Conservation (phyloP, 2,113 vertebrate genomes). For the Megaceryle maxima region DNA sequence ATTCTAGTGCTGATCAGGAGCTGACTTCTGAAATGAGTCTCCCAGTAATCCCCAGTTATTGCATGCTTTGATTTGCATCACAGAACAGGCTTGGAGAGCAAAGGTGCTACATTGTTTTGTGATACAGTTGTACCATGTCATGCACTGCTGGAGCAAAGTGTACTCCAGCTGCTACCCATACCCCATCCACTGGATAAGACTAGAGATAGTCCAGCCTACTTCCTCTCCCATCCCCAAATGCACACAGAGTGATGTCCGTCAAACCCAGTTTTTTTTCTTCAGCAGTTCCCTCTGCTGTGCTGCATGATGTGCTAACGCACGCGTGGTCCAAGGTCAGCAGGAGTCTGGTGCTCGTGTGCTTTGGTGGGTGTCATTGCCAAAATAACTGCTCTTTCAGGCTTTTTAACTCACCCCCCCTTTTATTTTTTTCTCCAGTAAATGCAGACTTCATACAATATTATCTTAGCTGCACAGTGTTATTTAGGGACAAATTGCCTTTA, state of each 20-base stretch:
- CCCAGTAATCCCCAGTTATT: neutral
- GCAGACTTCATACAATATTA: neutral
- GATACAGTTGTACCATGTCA: neutral
- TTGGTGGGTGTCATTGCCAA: neutral
- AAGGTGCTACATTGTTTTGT: neutral
- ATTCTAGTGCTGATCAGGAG: neutral
- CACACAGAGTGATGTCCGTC: neutral
- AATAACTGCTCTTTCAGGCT: neutral
- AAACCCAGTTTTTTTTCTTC: neutral
- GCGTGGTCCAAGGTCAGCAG: neutral
- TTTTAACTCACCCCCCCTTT: neutral
- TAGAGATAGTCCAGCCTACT: neutral
- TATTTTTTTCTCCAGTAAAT: neutral
- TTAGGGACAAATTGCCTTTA: neutral
- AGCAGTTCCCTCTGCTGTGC: neutral
- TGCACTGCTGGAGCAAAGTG: neutral
- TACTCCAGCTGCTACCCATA: neutral
- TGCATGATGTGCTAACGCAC: neutral
- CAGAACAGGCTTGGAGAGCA: neutral
- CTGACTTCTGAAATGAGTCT: neutral
- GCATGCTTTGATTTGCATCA: neutral
- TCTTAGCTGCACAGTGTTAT: neutral
- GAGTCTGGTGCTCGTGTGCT: neutral
- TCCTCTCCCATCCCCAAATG: neutral
- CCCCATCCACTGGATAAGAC: neutral